A percentile compares a stretch with the other conserved stretches of the same genome.
phyloP scores from a whole-genome alignment of 2,888 invertebrate species.

The Amphipyra berbera region DNA sequence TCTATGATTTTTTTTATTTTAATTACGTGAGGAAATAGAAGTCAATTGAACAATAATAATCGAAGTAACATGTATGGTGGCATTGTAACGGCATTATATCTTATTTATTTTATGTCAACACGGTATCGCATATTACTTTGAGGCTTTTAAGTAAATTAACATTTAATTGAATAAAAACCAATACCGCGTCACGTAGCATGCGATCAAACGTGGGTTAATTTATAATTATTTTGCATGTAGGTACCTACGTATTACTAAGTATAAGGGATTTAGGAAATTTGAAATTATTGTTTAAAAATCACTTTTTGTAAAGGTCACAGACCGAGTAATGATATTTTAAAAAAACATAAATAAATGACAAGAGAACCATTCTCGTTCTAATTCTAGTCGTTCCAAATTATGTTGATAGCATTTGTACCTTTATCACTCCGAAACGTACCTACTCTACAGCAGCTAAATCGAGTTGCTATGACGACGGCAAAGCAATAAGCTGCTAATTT shows the following conservation, averaged over 20 bases:
- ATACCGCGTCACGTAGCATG: constrained; percentile 56
- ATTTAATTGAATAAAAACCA: constrained; percentile 60
- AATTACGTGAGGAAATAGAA: too few relatives aligned
- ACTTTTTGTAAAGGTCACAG: too few relatives aligned
- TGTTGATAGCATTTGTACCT: background rate
- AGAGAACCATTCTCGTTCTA: too few relatives aligned
- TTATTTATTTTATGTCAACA: constrained; percentile 42
- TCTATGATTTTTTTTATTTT: background rate
- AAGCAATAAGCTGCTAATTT: constrained; percentile 5
- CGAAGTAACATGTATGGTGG: background rate
- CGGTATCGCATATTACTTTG: constrained; percentile 53
- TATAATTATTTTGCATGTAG: constrained; percentile 23
- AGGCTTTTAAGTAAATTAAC: constrained; percentile 66
- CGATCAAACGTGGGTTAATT: constrained; percentile 49
- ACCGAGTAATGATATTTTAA: too few relatives aligned
- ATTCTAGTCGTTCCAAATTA: background rate
- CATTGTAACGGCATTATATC: constrained; percentile 15
- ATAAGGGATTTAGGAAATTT: background rate
- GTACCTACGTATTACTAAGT: constrained; percentile 1
- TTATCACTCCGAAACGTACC: background rate
- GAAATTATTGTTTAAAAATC: too few relatives aligned
- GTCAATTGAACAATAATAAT: background rate
- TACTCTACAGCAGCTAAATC: constrained; percentile 3
- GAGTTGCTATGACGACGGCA: background rate
- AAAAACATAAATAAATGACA: too few relatives aligned